Evolutionary conservation across 2,113 vertebrate species (phyloP).

Genomic region (Mormoops blainvillei): DNA sequence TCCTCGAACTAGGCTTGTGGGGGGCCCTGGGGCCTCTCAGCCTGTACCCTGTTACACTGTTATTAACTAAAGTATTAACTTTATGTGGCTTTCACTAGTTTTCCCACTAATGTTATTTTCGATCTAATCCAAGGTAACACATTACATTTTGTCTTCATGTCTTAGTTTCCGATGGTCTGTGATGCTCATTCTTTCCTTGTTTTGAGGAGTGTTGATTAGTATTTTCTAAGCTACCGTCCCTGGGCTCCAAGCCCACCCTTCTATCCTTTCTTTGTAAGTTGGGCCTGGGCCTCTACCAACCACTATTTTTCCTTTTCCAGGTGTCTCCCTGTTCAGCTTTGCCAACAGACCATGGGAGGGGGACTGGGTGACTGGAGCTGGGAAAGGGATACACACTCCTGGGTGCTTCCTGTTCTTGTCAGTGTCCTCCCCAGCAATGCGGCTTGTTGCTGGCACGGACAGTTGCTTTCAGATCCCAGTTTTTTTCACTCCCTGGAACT

Average conservation of each 20-base stretch:
- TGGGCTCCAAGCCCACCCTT: background rate
- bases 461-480: background rate
- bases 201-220: background rate
- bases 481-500: background rate
- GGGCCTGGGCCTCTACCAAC: background rate
- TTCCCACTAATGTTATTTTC: background rate
- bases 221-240: background rate
- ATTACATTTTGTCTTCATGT: background rate
- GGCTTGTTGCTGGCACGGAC: background rate
- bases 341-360: background rate
- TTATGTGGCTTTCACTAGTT: background rate
- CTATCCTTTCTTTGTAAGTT: no score
- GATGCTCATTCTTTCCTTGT: background rate
- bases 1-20: no score
- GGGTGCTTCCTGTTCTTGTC: background rate
- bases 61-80: background rate
- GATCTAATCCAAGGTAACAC: background rate
- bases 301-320: background rate
- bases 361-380: no score
- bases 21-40: no score
- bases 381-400: background rate
- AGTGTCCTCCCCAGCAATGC: fast-evolving
- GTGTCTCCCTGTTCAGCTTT: background rate
- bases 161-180: background rate
- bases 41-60: no score